Evolutionary conservation across 2,113 vertebrate species (phyloP).

Genomic region (Gobius niger): DNA sequence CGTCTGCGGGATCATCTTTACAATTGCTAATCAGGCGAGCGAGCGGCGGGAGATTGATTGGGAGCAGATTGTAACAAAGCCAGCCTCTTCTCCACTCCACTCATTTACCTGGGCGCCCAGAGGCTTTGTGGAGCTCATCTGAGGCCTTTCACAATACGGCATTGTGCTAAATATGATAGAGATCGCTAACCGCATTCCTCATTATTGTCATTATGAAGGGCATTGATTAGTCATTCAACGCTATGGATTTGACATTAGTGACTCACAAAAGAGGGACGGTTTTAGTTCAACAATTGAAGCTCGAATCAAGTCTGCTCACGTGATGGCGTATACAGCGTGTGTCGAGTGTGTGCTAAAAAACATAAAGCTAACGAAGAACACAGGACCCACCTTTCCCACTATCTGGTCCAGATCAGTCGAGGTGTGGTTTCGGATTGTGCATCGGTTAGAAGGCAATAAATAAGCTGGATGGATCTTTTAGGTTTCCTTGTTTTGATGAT

Average conservation of each 20-base stretch:
- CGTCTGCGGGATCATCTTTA: conserved; percentile 6
- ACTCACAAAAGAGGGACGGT: neutral
- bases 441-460: too few relatives aligned
- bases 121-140: conserved; percentile 56
- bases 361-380: too few relatives aligned
- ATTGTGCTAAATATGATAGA: conserved; percentile 48
- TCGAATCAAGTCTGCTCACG: too few relatives aligned
- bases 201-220: conserved; percentile 17
- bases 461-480: too few relatives aligned
- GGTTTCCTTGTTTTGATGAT: too few relatives aligned
- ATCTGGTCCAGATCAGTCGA: too few relatives aligned
- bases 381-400: too few relatives aligned
- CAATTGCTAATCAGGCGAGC: conserved; percentile 66
- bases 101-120: conserved; percentile 57
- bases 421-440: too few relatives aligned
- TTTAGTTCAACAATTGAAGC: neutral
- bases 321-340: too few relatives aligned
- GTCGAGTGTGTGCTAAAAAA: too few relatives aligned
- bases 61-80: conserved; percentile 45
- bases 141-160: conserved; percentile 23
- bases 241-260: conserved; percentile 3
- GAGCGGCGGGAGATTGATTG: conserved; percentile 61
- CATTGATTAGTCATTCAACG: conserved; percentile 2
- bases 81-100: conserved; percentile 47
- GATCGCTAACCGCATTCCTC: conserved; percentile 3